These are phyloP conservation scores for Tachystola acroxantha DNA, from an alignment of 2,888 invertebrate species.

Conservation along the genomic window DNA sequence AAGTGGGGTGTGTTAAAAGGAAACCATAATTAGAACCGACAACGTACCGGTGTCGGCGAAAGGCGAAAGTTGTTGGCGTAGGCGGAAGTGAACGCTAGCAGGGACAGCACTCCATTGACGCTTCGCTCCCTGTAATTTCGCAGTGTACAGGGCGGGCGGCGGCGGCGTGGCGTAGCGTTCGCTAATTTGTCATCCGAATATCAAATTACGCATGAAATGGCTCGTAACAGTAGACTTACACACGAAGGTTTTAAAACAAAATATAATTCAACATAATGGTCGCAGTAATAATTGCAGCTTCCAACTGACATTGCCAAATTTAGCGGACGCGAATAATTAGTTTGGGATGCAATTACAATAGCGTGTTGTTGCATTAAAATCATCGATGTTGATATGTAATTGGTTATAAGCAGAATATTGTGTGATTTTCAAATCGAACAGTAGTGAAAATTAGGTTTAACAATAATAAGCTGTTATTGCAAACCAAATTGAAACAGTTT, in stretches of 20 bases:
- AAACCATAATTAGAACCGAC: slow-evolving; percentile 58
- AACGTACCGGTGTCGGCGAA: slow-evolving; percentile 28
- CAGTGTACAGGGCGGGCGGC: slow-evolving; percentile 35
- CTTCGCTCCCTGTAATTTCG: slow-evolving; percentile 63
- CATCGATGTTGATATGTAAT: not conserved
- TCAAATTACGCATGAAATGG: slow-evolving; percentile 74
- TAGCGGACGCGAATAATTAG: slow-evolving; percentile 43
- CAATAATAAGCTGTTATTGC: too few species aligned
- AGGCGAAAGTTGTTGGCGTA: slow-evolving; percentile 3
- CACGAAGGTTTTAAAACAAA: slow-evolving; percentile 63
- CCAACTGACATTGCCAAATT: slow-evolving; percentile 53
- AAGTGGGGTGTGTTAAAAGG: slow-evolving; percentile 48
- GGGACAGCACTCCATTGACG: slow-evolving; percentile 14
- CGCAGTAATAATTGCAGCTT: slow-evolving; percentile 51
- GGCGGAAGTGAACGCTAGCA: slow-evolving; percentile 15
- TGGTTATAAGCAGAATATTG: not conserved
- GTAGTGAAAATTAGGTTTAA: too few species aligned
- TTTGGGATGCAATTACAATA: slow-evolving; percentile 12
- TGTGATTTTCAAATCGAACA: not conserved
- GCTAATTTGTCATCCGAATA: slow-evolving; percentile 75
- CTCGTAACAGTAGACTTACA: slow-evolving; percentile 62
- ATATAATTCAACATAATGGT: slow-evolving; percentile 57
- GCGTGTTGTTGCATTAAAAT: not conserved
- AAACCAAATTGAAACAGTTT: too few species aligned
- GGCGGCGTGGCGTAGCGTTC: slow-evolving; percentile 22